Base-by-base conservation (phyloP, 1,140 invertebrate genomes). In the Pseudoatta argentina region DNA sequence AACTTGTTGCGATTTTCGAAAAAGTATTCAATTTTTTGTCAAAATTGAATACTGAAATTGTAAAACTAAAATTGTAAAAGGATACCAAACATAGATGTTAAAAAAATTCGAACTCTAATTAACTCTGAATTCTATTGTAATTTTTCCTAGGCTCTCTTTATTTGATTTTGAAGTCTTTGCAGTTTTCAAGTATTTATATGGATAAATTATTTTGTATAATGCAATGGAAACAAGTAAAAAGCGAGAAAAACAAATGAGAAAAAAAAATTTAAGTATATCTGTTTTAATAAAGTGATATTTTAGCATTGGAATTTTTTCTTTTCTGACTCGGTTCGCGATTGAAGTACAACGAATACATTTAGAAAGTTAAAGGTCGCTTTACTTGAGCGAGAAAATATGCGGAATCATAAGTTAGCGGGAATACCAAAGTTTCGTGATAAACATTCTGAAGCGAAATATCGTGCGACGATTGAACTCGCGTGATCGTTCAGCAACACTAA, bases 391-490 rank as follows among this genome's bases (percentile, higher is more conserved):
- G 14, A 73, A 83, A 83, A 75, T 75, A 61, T 83, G 27, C 24
- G 39, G n/a, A 73, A 44, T 75, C 39, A 83, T 73, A 83, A 75
- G 55, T 83, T 57, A 83, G 34, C 18, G 18, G 21, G 27, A 83
- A 61, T 75, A 75, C 24, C 55, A 51, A 59, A 75, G 39, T 83
- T 83, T 8, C 27, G 24, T 24, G 55, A 75, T 83, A 83, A 83
- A 83, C 69, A 83, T 83, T 73, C 14, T 34, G 57, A 61, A 16
- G 18, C 67, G 53, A 73, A 83, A 61, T 83, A 73, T 34, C 69
- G 55, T 30, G 55, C 79, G 53, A 83, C 69, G 79, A 83, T 73
- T 83, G 69, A 83, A 83, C 69, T 83, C 55, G 69, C 18, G 67
- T 55, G 69, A 83, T 83, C 53, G 79, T 61, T 83, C 24, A 24